A percentile compares a stretch with the other conserved stretches of the same genome.
Evolutionary conservation across 1,140 invertebrate genomes (phyloP).

Genomic region (Ceratoteleas bidentatus): DNA sequence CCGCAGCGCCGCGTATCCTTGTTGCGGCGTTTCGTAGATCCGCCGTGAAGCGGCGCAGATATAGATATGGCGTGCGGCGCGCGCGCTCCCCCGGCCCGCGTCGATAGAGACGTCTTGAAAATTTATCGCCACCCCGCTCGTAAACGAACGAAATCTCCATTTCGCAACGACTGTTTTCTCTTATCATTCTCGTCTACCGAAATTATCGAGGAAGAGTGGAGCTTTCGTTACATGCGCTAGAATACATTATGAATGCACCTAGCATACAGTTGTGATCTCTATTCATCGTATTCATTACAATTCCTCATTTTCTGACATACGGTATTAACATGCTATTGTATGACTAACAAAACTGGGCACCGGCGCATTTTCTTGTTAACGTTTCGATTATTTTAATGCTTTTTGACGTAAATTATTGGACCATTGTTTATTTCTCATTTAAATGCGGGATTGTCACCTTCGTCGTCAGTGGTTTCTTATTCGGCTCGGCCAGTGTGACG

Average conservation of each 20-base stretch:
- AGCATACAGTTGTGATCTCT: conserved; percentile 65
- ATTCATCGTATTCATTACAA: conserved; percentile 68
- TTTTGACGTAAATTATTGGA: conserved; percentile 41
- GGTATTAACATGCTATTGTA: conserved; percentile 68
- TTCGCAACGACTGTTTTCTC: conserved; percentile 69
- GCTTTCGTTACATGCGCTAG: conserved; percentile 65
- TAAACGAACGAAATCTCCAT: conserved; percentile 73
- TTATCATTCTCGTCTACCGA: conserved; percentile 68
- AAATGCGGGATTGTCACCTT: neutral
- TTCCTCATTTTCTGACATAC: conserved; percentile 68
- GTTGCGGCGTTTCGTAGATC: conserved; percentile 43
- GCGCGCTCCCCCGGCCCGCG: conserved; percentile 2
- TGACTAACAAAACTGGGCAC: conserved; percentile 66
- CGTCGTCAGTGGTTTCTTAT: no score
- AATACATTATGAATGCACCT: conserved; percentile 67
- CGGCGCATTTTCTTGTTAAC: conserved; percentile 59
- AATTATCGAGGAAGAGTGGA: conserved; percentile 68
- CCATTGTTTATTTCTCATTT: conserved; percentile 26
- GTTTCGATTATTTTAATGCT: conserved; percentile 57
- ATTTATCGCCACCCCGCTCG: conserved; percentile 71
- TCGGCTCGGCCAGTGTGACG: no score
- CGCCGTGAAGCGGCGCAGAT: conserved; percentile 41
- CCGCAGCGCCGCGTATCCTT: conserved; percentile 23
- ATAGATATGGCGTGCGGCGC: conserved; percentile 27
- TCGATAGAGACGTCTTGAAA: conserved; percentile 73